Percentiles rank a stretch among this genome's conserved stretches.
These are phyloP conservation scores for Plusia festucae DNA, from an alignment of 2,888 invertebrate species.

Conservation along the genomic window DNA sequence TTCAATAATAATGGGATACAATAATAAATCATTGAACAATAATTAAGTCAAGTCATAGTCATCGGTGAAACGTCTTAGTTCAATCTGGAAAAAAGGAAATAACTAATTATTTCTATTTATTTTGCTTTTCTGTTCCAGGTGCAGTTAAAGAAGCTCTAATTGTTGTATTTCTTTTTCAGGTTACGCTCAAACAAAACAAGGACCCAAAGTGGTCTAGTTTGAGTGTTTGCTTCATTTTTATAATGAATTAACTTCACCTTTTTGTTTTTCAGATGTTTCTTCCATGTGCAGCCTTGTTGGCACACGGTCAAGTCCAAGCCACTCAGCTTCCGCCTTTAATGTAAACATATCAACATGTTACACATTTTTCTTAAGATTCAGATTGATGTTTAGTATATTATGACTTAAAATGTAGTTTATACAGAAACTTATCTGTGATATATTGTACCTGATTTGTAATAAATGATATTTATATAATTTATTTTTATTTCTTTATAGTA, in stretches of 20 bases:
- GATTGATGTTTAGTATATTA: conserved; percentile 60
- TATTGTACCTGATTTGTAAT: conserved; percentile 63
- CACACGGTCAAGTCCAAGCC: conserved; percentile 91
- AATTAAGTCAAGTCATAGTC: too few species aligned
- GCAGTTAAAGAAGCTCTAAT: conserved; percentile 84
- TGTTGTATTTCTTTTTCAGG: conserved; percentile 75
- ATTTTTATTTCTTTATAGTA: conserved; percentile 28
- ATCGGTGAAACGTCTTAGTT: conserved; percentile 65
- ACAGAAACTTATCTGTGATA: conserved; percentile 62
- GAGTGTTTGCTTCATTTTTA: conserved; percentile 79
- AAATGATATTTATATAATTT: conserved; percentile 42
- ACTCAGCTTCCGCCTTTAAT: conserved; percentile 90
- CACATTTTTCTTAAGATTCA: conserved; percentile 67
- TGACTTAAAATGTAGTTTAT: conserved; percentile 44
- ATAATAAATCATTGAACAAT: conserved; percentile 57
- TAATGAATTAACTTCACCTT: conserved; percentile 83
- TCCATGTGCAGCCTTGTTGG: conserved; percentile 90
- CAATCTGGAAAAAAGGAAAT: conserved; percentile 82
- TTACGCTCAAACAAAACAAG: conserved; percentile 73
- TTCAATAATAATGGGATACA: conserved; percentile 67
- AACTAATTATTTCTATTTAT: conserved; percentile 79
- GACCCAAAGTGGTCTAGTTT: conserved; percentile 73
- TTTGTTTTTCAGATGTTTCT: conserved; percentile 88
- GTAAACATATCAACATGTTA: conserved; percentile 81
- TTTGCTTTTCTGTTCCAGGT: conserved; percentile 88